phyloP scores from a whole-genome alignment of 2,888 invertebrate species.

The Xiphydria camelus region DNA sequence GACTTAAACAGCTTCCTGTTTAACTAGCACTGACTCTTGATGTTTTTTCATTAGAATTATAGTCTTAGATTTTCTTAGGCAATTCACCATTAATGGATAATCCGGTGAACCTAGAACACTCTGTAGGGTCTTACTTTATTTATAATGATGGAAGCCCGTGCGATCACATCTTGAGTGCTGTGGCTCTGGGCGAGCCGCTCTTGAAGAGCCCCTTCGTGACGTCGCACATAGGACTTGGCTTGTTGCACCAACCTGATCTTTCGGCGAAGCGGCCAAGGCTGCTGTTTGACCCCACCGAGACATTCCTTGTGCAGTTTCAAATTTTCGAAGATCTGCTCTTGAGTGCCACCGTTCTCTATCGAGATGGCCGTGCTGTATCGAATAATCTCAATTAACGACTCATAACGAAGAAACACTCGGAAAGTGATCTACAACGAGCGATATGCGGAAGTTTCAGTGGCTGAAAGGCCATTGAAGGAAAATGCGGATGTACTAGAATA shows the following conservation, averaged over 20 bases:
- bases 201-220: constrained; percentile 88
- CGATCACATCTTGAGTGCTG: constrained; percentile 82
- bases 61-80: no score
- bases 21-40: no score
- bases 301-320: constrained; percentile 91
- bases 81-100: no score
- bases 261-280: constrained; percentile 81
- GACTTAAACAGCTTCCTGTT: no score
- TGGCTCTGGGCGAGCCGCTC: constrained; percentile 87
- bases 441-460: no score
- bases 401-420: no score
- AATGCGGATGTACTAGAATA: no score
- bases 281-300: constrained; percentile 80
- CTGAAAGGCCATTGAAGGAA: no score
- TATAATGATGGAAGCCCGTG: constrained; percentile 79
- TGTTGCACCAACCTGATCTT: constrained; percentile 80
- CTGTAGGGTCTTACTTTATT: constrained; percentile 73
- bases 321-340: constrained; percentile 89
- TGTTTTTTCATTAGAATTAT: no score
- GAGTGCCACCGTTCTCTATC: constrained; percentile 75
- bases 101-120: no score
- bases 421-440: no score
- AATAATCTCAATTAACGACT: no score
- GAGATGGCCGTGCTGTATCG: constrained; percentile 76
- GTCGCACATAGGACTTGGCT: constrained; percentile 85